phyloP scores from a whole-genome alignment of 2,113 vertebrate species.

The Balaeniceps rex region DNA sequence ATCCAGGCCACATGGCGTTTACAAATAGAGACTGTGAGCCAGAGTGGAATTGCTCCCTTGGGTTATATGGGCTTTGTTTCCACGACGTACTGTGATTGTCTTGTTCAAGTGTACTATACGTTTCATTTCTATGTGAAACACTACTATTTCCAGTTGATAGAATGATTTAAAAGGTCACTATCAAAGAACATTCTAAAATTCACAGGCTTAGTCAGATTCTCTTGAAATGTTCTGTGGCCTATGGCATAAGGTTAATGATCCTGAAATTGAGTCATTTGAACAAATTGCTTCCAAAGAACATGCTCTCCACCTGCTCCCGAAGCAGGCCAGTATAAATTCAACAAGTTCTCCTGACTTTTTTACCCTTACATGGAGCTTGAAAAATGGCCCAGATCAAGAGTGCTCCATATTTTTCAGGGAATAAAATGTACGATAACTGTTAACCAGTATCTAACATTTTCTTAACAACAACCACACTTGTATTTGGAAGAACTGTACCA shows the following conservation, averaged over 20 bases:
- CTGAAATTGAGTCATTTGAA: neutral
- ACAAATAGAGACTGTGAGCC: neutral
- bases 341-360: neutral
- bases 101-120: neutral
- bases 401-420: neutral
- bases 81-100: slow-evolving; percentile 7
- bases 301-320: neutral
- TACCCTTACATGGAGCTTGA: neutral
- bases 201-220: neutral
- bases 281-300: neutral
- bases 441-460: neutral
- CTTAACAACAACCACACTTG: neutral
- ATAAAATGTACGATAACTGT: neutral
- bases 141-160: slow-evolving; percentile 8
- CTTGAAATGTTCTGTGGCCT: neutral
- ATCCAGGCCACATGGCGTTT: neutral
- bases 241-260: neutral
- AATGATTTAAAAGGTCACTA: neutral
- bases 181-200: neutral
- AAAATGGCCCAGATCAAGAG: neutral
- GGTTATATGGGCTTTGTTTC: slow-evolving; percentile 35
- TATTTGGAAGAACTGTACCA: neutral
- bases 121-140: slow-evolving; percentile 8
- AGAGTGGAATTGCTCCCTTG: slow-evolving; percentile 31
- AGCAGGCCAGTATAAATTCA: neutral